Evolutionary conservation across 2,888 invertebrate species (phyloP), one percentile per base, ranked within the genome.

Genomic region (Troides helena): DNA sequence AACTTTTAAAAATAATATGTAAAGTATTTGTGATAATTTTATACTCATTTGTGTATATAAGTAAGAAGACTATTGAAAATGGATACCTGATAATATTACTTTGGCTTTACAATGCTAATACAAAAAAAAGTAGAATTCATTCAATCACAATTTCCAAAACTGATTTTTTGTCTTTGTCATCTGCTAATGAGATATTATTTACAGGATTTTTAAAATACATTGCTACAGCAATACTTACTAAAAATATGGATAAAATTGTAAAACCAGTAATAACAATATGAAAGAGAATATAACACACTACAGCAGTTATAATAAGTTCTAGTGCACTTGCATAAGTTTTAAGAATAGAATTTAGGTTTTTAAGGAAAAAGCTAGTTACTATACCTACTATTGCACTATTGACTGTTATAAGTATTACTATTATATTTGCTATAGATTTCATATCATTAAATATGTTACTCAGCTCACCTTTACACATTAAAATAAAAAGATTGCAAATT

Each of bases 241-340:
- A 95, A 67, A 92, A 91, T 76, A 99, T 98, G 12, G 98, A 96
- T 72, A 97, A 76, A 1, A 96, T 90, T 6, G 98, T 98, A 81
- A 96, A 97, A 70, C 95, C 85, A 81, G 97, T 95, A 75, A 99
- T 96, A 4, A 97, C 94, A 85, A 98, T 98, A 75, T 94, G 94
- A 85, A 99, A 98, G 64, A 98, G 87, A 64, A 97, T 83, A 93
- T 96, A 97, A 78, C 98, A 97, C 0, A 98, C 93, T 18, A 98
- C 91, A 0, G 98, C 98, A 0, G 98, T 98, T 79, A 99, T 96
- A 67, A 98, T 93, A 50, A 99, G 88, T 83, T 99, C 99, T 77
- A 99, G 90, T 18, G 98, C 98, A 89, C 98, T 97, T 1, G 99
- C 99, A 88, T 98, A 99, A 0, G 98, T 98, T 92, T 99, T 99